These are phyloP conservation scores for Dioctria rufipes DNA, from an alignment of 2,888 invertebrate species.

Conservation along the genomic window DNA sequence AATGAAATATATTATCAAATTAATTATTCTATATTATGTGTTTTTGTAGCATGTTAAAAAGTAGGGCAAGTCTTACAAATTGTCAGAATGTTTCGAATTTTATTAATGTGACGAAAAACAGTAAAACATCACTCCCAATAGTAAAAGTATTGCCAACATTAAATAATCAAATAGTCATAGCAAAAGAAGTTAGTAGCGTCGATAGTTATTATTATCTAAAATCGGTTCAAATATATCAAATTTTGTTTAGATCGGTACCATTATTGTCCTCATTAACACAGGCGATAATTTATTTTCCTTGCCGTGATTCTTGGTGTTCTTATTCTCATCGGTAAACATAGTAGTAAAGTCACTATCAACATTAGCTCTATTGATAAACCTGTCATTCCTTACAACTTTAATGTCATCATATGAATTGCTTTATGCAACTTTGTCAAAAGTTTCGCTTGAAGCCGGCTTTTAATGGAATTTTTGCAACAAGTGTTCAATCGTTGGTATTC, in stretches of 20 bases:
- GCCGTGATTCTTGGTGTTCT: conserved; percentile 5
- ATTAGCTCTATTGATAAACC: neutral
- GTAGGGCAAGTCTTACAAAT: conserved; percentile 33
- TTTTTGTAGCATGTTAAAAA: conserved; percentile 54
- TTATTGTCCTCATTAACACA: neutral
- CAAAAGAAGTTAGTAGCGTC: neutral
- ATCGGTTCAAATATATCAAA: neutral
- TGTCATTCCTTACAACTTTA: neutral
- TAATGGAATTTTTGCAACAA: conserved; percentile 44
- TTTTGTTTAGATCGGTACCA: conserved; percentile 4
- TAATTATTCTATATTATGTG: conserved; percentile 54
- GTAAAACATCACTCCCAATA: conserved; percentile 24
- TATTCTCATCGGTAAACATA: conserved; percentile 20
- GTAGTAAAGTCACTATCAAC: conserved; percentile 32
- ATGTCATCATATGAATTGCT: neutral
- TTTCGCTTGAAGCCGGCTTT: conserved; percentile 18
- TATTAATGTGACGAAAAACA: conserved; percentile 57
- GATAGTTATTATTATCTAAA: neutral
- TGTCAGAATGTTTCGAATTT: conserved; percentile 57
- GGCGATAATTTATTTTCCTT: conserved; percentile 8
- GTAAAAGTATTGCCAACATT: conserved; percentile 18
- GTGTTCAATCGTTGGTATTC: conserved; percentile 37
- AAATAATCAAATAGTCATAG: conserved; percentile 1
- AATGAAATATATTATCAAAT: conserved; percentile 37
- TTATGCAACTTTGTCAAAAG: neutral